These are phyloP conservation scores for Helicoverpa assulta DNA, from an alignment of 2,888 invertebrate species.

Conservation along the genomic window DNA sequence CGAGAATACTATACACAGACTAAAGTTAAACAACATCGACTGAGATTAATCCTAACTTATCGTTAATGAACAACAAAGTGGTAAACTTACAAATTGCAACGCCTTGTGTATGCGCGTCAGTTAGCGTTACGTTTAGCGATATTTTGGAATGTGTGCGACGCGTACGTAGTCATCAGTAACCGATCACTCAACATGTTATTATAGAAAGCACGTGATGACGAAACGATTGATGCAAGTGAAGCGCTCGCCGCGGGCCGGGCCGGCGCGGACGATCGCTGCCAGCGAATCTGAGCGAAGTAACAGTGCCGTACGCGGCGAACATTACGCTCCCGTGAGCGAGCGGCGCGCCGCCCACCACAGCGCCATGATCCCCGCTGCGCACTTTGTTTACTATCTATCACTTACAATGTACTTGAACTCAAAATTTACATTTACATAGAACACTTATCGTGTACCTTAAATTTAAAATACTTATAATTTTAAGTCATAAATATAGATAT, in stretches of 20 bases:
- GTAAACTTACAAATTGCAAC: constrained; percentile 87
- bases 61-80: constrained; percentile 90
- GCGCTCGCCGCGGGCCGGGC: constrained; percentile 41
- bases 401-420: constrained; percentile 84
- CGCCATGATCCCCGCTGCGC: constrained; percentile 61
- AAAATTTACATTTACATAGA: constrained; percentile 87
- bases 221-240: constrained; percentile 57
- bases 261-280: constrained; percentile 60
- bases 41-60: constrained; percentile 89
- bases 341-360: constrained; percentile 40
- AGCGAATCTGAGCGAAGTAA: constrained; percentile 86
- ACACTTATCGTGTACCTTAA: constrained; percentile 84
- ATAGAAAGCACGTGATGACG: constrained; percentile 65
- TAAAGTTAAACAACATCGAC: constrained; percentile 87
- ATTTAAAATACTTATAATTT: constrained; percentile 84
- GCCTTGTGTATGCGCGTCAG: constrained; percentile 80
- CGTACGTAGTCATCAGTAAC: constrained; percentile 72
- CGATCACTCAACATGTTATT: constrained; percentile 65
- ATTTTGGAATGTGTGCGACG: constrained; percentile 89
- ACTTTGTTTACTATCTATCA: constrained; percentile 68
- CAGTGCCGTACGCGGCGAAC: constrained; percentile 72
- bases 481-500: constrained; percentile 88
- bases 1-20: constrained; percentile 89
- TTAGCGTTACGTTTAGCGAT: constrained; percentile 81
- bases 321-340: constrained; percentile 48